phyloP scores from a whole-genome alignment of 2,797 vertebrate species.

The Rhadinocentrus ornatus region DNA sequence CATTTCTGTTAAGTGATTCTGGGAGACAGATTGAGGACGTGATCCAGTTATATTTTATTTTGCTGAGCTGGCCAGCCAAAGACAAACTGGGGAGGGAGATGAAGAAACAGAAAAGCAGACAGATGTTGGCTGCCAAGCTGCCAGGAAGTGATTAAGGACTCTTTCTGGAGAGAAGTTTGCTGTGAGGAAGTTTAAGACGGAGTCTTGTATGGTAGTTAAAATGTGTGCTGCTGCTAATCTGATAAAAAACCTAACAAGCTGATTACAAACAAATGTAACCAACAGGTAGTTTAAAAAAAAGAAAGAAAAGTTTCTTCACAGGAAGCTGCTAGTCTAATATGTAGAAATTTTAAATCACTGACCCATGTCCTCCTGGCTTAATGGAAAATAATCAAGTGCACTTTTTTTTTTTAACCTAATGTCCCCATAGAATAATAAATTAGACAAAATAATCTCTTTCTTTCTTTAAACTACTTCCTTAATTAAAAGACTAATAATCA shows the following conservation, averaged over 20 bases:
- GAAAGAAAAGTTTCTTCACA: not conserved
- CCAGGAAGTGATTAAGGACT: conserved; percentile 37
- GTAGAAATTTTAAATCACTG: not conserved
- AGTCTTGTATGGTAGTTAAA: not conserved
- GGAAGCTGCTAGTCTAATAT: not conserved
- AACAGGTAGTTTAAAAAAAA: not conserved
- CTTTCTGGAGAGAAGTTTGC: conserved; percentile 5
- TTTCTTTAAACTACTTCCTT: not conserved
- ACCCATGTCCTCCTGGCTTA: not conserved
- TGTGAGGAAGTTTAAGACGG: conserved; percentile 3
- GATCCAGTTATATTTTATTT: conserved; percentile 40
- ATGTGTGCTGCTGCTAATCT: not conserved
- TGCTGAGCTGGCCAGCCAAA: conserved; percentile 53
- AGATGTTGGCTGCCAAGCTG: conserved; percentile 40
- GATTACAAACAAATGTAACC: too few relatives aligned
- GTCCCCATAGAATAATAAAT: not conserved
- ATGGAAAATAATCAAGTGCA: not conserved
- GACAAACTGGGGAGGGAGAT: conserved; percentile 33
- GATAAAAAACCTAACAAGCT: conserved; percentile 2
- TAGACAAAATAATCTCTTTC: not conserved
- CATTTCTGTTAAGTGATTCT: conserved; percentile 30
- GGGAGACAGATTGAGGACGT: conserved; percentile 44
- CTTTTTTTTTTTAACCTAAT: not conserved
- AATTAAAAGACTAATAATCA: not conserved
- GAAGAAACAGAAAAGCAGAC: conserved; percentile 25